Evolutionary conservation across 2,888 invertebrate species (phyloP), one percentile per base, ranked within the genome.

Genomic region (Thyatira batis): DNA sequence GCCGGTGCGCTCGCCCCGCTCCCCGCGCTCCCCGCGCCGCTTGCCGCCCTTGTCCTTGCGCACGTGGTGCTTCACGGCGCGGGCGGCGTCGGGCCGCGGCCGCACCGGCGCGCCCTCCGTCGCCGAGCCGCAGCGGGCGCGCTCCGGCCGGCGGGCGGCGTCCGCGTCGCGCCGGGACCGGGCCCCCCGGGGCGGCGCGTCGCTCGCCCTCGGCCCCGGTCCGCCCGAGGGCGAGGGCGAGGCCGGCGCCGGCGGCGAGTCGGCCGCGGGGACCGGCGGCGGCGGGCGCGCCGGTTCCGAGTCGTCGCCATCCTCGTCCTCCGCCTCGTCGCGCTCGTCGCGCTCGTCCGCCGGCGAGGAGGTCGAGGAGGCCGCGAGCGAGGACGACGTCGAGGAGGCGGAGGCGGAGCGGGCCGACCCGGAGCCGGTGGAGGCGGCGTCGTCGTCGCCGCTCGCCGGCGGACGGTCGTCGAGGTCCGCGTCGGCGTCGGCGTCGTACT

Each of bases 351-450:
- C 33, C 46, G 50, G 69, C 69, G 48, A 23, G 46, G 2, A 54
- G 63, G 50, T 60, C 70, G 54, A 52, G 2, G 62, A 71, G 48
- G 74, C 74, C 33, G 63, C 58, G 33, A 76, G 70, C 9, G 73
- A 67, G 9, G 80, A 72, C 9, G 67, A 68, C n/a, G 71, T 68
- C 58, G 79, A 73, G 6, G 69, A 71, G 28, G 58, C 69, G 9
- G 67, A 67, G 11, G 71, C 69, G 58, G 78, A 73, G 9, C 68
- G 68, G 27, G 57, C 70, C 9, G 71, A 71, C 8, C 71, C 78
- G 49, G 81, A 78, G 33, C 69, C 76, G 51, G 71, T 74, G 43
- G 80, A 80, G n/a, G 49, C 63, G 23, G 61, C 69, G 54, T 78
- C 80, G 25, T 75, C 76, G 58, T 73, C 80, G 54, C 66, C 69